Evolutionary conservation across 1,140 invertebrate species (phyloP), one percentile per base, ranked within the genome.

Genomic region (Leptopilina boulardi): DNA sequence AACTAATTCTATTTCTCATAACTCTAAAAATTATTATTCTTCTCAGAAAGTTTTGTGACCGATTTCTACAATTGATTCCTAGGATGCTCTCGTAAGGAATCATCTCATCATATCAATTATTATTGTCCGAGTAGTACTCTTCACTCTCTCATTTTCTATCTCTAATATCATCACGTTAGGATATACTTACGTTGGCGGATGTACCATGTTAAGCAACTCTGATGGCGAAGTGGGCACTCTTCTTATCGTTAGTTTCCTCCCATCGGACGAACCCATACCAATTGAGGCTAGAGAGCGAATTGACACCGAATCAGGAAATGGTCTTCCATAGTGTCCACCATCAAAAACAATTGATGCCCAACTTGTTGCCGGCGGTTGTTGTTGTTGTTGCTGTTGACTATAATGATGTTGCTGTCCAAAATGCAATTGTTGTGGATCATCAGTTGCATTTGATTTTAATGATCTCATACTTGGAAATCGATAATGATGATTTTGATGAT

Each of bases 201-300:
- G 94, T 76, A 96, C 94, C 89, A 96, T 93, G 90, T 95, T 96
- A 87, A 96, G 94, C 72, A 96, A 92, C 90, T 96, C 95, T 76
- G 94, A 94, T 18, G 96, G 95, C 78, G 95, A 95, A 23, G 95
- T 96, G 54, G 95, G 96, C 71, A 97, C 95, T 83, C 95, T 92
- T 83, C 94, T 91, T 77, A 97, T 95, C 79, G 96, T 95, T 91
- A 97, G 93, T 91, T 95, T 95, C 80, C 94, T 92, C n/a, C 96
- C 96, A 89, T 97, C 95, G 23, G 95, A 96, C 71, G 95, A 96
- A 3, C 96, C 96, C 93, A 97, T 94, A 30, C 95, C 96, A 79
- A 97, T 95, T 30, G 95, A 96, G 70, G 95, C 94, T 78, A 96
- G 92, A 30, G 95, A 96, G 70, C 94, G 92, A 38, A 96, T 93